phyloP scores from a whole-genome alignment of 2,888 invertebrate species.

The Eilema caniola region DNA sequence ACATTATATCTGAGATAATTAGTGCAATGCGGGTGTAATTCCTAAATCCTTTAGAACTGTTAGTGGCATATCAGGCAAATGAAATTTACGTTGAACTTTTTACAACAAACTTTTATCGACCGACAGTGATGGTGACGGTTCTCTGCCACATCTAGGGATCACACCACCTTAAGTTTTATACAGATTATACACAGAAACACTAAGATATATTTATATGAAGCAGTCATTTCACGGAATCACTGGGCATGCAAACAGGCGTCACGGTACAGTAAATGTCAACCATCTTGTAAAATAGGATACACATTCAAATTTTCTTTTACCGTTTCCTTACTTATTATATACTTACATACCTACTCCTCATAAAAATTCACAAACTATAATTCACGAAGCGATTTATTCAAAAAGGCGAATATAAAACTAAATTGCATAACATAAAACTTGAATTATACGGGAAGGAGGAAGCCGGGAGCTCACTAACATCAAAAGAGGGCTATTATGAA shows the following conservation, averaged over 20 bases:
- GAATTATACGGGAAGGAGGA: slow-evolving; percentile 61
- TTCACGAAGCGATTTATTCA: slow-evolving; percentile 46
- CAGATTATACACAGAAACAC: too few relatives aligned
- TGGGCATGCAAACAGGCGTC: not conserved
- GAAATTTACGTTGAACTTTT: not conserved
- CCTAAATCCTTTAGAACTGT: not conserved
- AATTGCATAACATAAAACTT: slow-evolving; percentile 74
- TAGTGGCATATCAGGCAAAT: not conserved
- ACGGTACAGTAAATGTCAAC: not conserved
- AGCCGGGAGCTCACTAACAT: slow-evolving; percentile 63
- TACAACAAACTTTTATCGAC: not conserved
- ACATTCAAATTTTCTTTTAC: not conserved
- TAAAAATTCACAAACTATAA: slow-evolving; percentile 37
- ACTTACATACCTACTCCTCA: not conserved
- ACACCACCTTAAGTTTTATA: too few relatives aligned
- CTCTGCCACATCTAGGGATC: too few relatives aligned
- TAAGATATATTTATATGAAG: too few relatives aligned
- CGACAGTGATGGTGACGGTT: not conserved
- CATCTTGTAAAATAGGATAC: not conserved
- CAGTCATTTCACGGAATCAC: too few relatives aligned
- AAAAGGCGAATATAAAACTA: slow-evolving; percentile 67
- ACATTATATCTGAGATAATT: not conserved
- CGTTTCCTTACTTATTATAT: not conserved
- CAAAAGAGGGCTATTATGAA: slow-evolving; percentile 84
- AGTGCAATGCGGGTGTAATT: not conserved